Conservation (phyloP, 92 coral and sea anemone species). For the Palythoa caribaeorum region DNA sequence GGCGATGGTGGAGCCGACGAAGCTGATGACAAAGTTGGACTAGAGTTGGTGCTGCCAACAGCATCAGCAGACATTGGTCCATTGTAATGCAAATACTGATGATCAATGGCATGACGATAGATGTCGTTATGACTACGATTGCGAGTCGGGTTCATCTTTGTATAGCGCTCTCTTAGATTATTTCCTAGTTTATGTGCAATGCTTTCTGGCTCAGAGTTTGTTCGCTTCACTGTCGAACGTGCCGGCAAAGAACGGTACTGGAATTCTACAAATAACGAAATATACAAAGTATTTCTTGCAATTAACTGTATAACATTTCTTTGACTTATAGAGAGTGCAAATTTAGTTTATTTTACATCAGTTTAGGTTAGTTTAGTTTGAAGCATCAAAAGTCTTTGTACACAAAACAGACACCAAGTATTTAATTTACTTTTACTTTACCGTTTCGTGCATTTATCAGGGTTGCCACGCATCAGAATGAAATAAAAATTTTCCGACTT, state of each 20-base stretch:
- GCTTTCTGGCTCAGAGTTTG: conserved; percentile 93
- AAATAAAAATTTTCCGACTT: no score
- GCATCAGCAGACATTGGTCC: conserved; percentile 39
- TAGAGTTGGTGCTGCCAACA: conserved; percentile 71
- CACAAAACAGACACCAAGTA: background rate
- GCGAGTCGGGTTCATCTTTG: conserved; percentile 68
- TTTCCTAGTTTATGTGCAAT: conserved; percentile 80
- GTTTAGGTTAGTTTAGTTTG: background rate
- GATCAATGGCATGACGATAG: conserved; percentile 72
- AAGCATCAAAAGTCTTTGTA: background rate
- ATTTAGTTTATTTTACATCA: background rate
- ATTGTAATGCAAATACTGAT: conserved; percentile 41
- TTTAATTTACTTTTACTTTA: background rate
- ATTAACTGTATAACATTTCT: background rate
- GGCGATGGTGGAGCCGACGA: conserved; percentile 98
- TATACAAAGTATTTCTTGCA: background rate
- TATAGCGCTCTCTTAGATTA: conserved; percentile 56
- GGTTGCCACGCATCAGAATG: no score
- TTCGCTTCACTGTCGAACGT: conserved; percentile 78
- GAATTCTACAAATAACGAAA: conserved; percentile 54
- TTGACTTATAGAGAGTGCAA: background rate
- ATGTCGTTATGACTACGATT: conserved; percentile 94
- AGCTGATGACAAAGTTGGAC: conserved; percentile 84
- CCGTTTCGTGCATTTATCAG: background rate
- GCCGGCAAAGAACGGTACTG: conserved; percentile 90